Conservation (phyloP, 1,140 invertebrate species). For the Drosophila sp. region DNA sequence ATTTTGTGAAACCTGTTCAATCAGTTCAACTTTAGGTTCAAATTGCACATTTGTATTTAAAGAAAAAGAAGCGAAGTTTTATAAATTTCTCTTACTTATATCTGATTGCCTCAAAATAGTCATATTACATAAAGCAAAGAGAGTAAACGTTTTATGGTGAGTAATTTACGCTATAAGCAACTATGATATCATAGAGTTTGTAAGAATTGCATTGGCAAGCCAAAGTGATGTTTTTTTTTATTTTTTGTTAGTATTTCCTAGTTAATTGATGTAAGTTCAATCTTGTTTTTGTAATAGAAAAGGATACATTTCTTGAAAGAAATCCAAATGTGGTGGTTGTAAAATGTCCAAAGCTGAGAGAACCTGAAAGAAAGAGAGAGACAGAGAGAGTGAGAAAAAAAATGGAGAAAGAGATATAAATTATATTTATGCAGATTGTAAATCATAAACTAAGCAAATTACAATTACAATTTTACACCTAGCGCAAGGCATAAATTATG, state of each 20-base stretch:
- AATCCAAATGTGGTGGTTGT: slow-evolving; percentile 98
- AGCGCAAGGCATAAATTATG: slow-evolving; percentile 59
- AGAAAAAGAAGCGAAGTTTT: no score
- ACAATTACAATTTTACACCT: slow-evolving; percentile 32
- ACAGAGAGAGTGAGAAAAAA: slow-evolving; percentile 16
- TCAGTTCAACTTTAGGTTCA: background rate
- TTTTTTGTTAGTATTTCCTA: background rate
- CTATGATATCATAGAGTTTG: no score
- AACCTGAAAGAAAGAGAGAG: slow-evolving; percentile 87
- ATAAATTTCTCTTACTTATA: no score
- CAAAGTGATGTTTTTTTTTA: background rate
- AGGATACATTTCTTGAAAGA: slow-evolving; percentile 99
- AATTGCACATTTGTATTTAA: background rate
- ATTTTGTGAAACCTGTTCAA: background rate
- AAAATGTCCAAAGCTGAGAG: slow-evolving; percentile 97
- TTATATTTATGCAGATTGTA: slow-evolving; percentile 3
- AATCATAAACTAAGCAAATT: slow-evolving; percentile 14
- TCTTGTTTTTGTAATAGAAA: slow-evolving; percentile 83
- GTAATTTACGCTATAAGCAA: no score
- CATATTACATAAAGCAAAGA: no score
- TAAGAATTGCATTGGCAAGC: no score
- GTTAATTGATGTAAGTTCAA: background rate
- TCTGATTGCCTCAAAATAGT: no score
- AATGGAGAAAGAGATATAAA: slow-evolving; percentile 21
- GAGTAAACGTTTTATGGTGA: no score